These are phyloP conservation scores for Diorhabda carinulata DNA, from an alignment of 1,140 invertebrate species.

Conservation along the genomic window DNA sequence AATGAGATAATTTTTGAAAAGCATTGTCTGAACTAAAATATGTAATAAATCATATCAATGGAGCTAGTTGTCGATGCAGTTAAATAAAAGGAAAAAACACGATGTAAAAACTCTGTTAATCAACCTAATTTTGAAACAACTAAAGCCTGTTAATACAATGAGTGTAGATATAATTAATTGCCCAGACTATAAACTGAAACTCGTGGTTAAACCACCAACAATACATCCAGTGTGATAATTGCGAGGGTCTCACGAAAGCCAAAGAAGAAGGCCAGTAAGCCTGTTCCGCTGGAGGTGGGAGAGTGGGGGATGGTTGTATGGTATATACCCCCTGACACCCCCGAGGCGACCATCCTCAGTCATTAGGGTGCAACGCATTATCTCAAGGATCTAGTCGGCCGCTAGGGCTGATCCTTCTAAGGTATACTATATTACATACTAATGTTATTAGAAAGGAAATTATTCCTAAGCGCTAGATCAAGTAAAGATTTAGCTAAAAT, in stretches of 20 bases:
- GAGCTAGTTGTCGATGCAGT: too few species aligned
- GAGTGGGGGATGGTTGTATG: conserved; percentile 23
- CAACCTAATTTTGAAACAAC: too few species aligned
- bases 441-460: conserved; percentile 36
- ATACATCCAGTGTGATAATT: conserved; percentile 44
- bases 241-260: conserved; percentile 25
- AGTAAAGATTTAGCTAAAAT: neutral
- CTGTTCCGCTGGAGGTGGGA: conserved; percentile 14
- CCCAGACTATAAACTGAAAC: neutral
- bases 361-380: conserved; percentile 46
- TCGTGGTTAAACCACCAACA: conserved; percentile 36
- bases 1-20: too few species aligned
- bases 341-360: conserved; percentile 37
- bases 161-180: neutral
- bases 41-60: too few species aligned
- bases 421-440: conserved; percentile 46
- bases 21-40: too few species aligned
- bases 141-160: too few species aligned
- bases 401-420: conserved; percentile 39
- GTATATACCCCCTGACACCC: conserved; percentile 13
- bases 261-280: conserved; percentile 37
- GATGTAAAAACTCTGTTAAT: too few species aligned
- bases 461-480: conserved; percentile 20
- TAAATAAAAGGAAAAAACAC: too few species aligned
- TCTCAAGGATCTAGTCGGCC: conserved; percentile 43